These are phyloP conservation scores for Drosophila ohnishii DNA, from an alignment of 1,140 invertebrate species.

Conservation along the genomic window DNA sequence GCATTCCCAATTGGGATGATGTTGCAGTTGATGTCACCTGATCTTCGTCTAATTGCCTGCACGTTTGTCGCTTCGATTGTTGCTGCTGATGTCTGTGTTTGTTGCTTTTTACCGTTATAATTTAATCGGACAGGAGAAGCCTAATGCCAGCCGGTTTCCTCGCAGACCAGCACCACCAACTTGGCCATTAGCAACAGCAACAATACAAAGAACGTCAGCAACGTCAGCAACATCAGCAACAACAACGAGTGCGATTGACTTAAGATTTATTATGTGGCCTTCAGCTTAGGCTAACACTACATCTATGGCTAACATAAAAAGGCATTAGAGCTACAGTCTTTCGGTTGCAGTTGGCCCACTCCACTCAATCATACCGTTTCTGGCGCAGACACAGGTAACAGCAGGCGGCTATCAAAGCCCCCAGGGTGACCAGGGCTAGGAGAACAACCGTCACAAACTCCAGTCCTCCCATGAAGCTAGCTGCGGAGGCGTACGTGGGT, in stretches of 20 bases:
- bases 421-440: conserved; percentile 90
- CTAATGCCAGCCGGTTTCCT: conserved; percentile 51
- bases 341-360: conserved; percentile 35
- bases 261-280: conserved; percentile 67
- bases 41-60: conserved; percentile 54
- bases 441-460: conserved; percentile 91
- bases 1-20: conserved; percentile 48
- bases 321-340: conserved; percentile 40
- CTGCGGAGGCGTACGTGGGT: conserved; percentile 50
- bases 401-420: conserved; percentile 89
- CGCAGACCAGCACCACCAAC: conserved; percentile 9
- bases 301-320: conserved; percentile 46
- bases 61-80: conserved; percentile 34
- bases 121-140: conserved; percentile 58
- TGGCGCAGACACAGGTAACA: conserved; percentile 89
- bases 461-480: conserved; percentile 86
- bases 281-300: conserved; percentile 39
- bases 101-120: conserved; percentile 74
- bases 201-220: conserved; percentile 27
- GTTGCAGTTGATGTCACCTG: conserved; percentile 42
- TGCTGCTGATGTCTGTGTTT: conserved; percentile 44
- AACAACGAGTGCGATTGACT: conserved; percentile 54
- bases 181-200: conserved; percentile 13
- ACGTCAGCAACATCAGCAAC: conserved; percentile 42
- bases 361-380: conserved; percentile 84